Conservation (phyloP, 2,797 vertebrate species). For the Tarsius wallacei region DNA sequence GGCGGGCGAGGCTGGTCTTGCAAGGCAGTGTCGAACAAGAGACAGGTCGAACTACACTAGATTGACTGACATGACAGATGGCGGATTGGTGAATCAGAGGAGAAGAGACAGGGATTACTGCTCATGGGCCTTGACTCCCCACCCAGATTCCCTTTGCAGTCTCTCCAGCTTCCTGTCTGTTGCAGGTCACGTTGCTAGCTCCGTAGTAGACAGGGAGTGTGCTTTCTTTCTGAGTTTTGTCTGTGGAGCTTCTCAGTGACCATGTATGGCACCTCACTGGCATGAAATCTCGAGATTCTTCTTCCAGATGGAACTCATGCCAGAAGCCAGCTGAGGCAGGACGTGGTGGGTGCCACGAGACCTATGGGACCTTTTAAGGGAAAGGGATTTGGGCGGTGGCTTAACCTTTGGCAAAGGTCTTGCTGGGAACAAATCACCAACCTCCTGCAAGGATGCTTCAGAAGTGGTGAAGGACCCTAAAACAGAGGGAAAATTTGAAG, state of each 20-base stretch:
- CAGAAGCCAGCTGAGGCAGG: neutral
- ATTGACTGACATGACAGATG: neutral
- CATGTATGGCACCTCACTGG: neutral
- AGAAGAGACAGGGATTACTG: neutral
- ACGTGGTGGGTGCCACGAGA: too few species aligned
- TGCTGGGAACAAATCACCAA: neutral
- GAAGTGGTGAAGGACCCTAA: neutral
- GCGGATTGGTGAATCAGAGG: neutral
- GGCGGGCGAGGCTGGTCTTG: neutral
- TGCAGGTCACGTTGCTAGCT: neutral
- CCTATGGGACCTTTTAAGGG: neutral
- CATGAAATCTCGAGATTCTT: neutral
- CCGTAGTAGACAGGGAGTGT: fast-evolving
- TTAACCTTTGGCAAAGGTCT: neutral
- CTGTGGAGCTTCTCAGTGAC: neutral
- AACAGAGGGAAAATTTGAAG: too few species aligned
- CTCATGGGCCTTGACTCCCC: neutral
- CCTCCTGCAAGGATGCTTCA: neutral
- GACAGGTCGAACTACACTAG: neutral
- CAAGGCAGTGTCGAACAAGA: neutral
- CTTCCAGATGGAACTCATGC: neutral
- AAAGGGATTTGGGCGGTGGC: neutral
- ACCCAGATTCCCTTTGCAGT: fast-evolving
- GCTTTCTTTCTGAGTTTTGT: neutral
- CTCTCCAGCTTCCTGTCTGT: neutral